Evolutionary conservation across 1,140 invertebrate species (phyloP).

Genomic region (Anastatus disparis): DNA sequence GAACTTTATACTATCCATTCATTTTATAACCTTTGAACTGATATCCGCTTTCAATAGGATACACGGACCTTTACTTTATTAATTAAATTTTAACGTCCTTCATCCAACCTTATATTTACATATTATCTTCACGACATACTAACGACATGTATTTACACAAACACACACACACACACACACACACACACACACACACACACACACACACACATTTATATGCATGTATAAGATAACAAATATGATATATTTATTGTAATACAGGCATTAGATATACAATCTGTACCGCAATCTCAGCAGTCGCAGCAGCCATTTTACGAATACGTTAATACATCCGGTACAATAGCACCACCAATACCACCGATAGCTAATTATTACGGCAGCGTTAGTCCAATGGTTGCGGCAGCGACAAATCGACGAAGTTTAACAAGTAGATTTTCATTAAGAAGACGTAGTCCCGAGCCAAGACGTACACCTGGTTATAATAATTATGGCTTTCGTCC

Average conservation of each 20-base stretch:
- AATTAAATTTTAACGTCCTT: no score
- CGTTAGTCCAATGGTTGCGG: constrained; percentile 49
- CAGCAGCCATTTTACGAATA: constrained; percentile 56
- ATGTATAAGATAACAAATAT: background rate
- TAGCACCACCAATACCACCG: constrained; percentile 30
- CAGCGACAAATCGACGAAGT: background rate
- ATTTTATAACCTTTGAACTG: no score
- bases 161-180: background rate
- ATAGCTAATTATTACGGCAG: constrained; percentile 57
- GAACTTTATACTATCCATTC: no score
- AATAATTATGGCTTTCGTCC: constrained; percentile 59
- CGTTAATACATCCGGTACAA: constrained; percentile 45
- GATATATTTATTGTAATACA: background rate
- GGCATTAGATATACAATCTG: constrained; percentile 40
- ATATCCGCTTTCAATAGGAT: no score
- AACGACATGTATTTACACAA: no score
- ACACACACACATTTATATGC: background rate
- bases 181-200: background rate
- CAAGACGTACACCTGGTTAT: constrained; percentile 48
- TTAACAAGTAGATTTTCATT: background rate
- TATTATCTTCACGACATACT: no score
- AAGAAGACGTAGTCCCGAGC: constrained; percentile 38
- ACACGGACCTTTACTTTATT: no score
- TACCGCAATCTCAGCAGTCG: no score
- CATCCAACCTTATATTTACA: no score